Evolutionary conservation across 2,113 vertebrate species (phyloP), one percentile per base, ranked within the genome.

Genomic region (Microcebus ravelobensis): DNA sequence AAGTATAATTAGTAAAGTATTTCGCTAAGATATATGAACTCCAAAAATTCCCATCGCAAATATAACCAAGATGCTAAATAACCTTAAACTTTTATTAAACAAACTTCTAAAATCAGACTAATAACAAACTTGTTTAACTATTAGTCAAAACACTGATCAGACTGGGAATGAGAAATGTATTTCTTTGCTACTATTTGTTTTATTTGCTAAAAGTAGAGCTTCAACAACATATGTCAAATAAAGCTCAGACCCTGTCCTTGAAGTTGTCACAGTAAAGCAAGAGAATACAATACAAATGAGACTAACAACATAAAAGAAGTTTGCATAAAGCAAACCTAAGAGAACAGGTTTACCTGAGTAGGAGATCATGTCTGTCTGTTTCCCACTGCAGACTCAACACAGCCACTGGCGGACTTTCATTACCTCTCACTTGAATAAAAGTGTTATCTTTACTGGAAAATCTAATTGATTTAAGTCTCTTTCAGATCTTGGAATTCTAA

Each of bases 151-250:
- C 92, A 79, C 13, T 57, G 31, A 83, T 9, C 12, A 82, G 11
- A 50, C 39, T 27, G 11, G 25, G 48, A 94, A 93, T 23, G 48
- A 80, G 42, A 94, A 96, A 87, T 42, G n/a, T 48, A 76, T 42
- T 87, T 88, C 67, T 95, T 94, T 93, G 73, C 61, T 89, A 92
- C 65, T 45, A 89, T 36, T 67, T 61, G 42, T 92, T 77, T 89
- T 95, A 95, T 63, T 87, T 79, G 87, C 92, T 97, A 92, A 93
- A 96, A 97, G 97, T 50, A 91, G 91, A 97, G 59, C 36, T 94
- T 84, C 87, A 79, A 83, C 74, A 80, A 88, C 50, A 65, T 81
- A 88, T 91, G 52, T 36, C 90, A 96, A 96, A 45, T 91, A 90
- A 88, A 77, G 45, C 8, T 96, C 80, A 59, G 45, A 67, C 74